Evolutionary conservation across 2,888 invertebrate species (phyloP), one percentile per base, ranked within the genome.

Genomic region (Dynastes grantii): DNA sequence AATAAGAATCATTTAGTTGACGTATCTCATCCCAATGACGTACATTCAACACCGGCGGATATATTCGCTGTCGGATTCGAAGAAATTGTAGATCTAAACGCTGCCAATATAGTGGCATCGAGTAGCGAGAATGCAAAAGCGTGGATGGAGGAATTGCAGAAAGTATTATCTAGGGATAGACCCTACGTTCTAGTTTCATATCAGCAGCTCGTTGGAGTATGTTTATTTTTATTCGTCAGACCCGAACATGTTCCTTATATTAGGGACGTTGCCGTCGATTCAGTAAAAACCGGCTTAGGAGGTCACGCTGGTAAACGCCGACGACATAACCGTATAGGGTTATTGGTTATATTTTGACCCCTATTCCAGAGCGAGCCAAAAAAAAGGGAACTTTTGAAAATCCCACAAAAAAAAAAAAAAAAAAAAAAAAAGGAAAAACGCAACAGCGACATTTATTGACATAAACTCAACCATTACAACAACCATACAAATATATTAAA

Each of bases 41-140:
- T 87, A 68, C 83, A 84, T 76, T 82, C 84, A 40, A 90, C 90
- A 79, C 94, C 96, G 22, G 94, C 96, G 75, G 99, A 99, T 89
- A 95, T 99, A 80, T 99, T 95, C 90, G 98, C 98, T 0, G 95
- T 99, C 87, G 99, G 99, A 22, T 98, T 99, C 90, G 97, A 99
- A 89, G 99, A 99, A 91, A 98, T 99, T 83, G 99, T 99, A 9
- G 99, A 99, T 90, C 90, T 99, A 82, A 99, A 98, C 91, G 99
- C 99, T 2, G 95, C 96, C 83, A 99, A 99, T 88, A 99, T 99
- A 83, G 94, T 99, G 91, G 98, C 97, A 82, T 97, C 98, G 37
- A 96, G 97, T 88, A 94, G 95, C 64, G 96, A 97, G 84, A 98
- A 98, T 90, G 97, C 97, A 76, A 95, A 94, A 89, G 94, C 95